phyloP scores from a whole-genome alignment of 2,113 vertebrate species.

The Myiozetetes cayanensis region DNA sequence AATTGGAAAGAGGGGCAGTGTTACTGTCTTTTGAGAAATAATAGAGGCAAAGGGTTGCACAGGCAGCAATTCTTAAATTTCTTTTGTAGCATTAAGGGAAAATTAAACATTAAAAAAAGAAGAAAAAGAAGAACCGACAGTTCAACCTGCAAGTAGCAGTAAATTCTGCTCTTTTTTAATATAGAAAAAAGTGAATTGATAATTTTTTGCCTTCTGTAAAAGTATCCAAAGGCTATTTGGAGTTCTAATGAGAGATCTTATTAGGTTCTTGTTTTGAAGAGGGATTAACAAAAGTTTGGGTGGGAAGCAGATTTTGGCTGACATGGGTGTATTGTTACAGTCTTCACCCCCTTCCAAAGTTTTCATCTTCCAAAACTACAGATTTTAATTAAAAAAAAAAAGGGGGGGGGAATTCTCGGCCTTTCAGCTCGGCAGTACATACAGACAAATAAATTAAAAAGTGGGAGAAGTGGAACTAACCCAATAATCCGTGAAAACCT shows the following conservation, averaged over 20 bases:
- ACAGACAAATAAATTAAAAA: slow-evolving; percentile 87
- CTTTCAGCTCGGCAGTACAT: slow-evolving; percentile 80
- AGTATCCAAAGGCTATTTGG: slow-evolving; percentile 11
- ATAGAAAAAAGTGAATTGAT: background rate
- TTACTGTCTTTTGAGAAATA: slow-evolving; percentile 30
- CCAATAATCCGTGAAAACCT: slow-evolving; percentile 86
- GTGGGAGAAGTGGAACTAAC: slow-evolving; percentile 85
- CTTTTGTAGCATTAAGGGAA: background rate
- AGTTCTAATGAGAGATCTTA: background rate
- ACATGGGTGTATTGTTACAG: slow-evolving; percentile 33
- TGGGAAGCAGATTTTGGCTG: slow-evolving; percentile 47
- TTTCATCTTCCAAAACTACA: slow-evolving; percentile 74
- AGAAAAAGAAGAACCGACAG: background rate
- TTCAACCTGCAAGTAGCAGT: background rate
- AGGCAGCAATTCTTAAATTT: background rate
- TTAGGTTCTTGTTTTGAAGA: slow-evolving; percentile 22
- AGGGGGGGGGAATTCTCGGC: slow-evolving; percentile 26
- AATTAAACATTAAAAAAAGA: background rate
- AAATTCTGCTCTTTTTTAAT: background rate
- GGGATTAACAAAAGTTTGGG: slow-evolving; percentile 21
- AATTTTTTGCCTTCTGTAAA: background rate
- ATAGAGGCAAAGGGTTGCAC: background rate
- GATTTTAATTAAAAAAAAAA: slow-evolving; percentile 78
- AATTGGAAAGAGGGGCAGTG: background rate
- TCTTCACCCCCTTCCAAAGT: slow-evolving; percentile 7